A percentile compares a stretch with the other conserved stretches of the same genome.
Conservation (phyloP, 1,140 invertebrate species). For the Halyomorpha halys region DNA sequence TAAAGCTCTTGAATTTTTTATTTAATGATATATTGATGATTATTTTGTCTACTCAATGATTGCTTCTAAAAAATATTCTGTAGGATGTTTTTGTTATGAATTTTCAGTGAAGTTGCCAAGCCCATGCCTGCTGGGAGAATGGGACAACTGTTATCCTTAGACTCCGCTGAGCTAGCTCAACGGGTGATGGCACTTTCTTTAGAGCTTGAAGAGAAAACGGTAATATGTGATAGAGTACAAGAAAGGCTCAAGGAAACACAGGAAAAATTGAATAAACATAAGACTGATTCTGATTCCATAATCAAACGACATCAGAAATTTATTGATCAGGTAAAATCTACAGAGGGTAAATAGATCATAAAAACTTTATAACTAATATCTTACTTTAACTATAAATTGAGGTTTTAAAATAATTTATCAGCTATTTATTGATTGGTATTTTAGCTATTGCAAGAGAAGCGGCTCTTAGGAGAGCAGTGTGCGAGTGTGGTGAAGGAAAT, state of each 20-base stretch:
- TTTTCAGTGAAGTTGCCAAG: neutral
- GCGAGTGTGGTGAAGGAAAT: constrained; percentile 46
- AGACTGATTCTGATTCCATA: constrained; percentile 51
- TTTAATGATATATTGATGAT: too few species aligned
- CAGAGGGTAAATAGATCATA: too few species aligned
- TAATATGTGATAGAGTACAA: constrained; percentile 36
- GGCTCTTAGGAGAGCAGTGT: constrained; percentile 51
- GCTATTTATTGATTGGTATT: neutral
- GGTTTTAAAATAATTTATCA: too few species aligned
- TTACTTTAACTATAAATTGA: too few species aligned
- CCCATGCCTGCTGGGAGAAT: neutral
- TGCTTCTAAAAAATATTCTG: too few species aligned
- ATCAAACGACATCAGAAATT: constrained; percentile 56
- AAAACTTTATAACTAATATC: too few species aligned
- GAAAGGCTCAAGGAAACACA: constrained; percentile 35
- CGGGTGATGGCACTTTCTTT: constrained; percentile 32
- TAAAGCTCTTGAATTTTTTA: too few species aligned
- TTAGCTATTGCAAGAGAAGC: constrained; percentile 52
- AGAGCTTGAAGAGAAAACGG: constrained; percentile 39
- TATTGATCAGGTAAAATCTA: constrained; percentile 44
- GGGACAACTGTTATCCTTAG: constrained; percentile 12
- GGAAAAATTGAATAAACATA: constrained; percentile 43
- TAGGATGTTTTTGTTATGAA: too few species aligned
- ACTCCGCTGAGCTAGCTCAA: constrained; percentile 32
- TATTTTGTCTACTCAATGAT: too few species aligned